Evolutionary conservation across 2,888 invertebrate genomes (phyloP).

Genomic region (Schizotus pectinicornis): DNA sequence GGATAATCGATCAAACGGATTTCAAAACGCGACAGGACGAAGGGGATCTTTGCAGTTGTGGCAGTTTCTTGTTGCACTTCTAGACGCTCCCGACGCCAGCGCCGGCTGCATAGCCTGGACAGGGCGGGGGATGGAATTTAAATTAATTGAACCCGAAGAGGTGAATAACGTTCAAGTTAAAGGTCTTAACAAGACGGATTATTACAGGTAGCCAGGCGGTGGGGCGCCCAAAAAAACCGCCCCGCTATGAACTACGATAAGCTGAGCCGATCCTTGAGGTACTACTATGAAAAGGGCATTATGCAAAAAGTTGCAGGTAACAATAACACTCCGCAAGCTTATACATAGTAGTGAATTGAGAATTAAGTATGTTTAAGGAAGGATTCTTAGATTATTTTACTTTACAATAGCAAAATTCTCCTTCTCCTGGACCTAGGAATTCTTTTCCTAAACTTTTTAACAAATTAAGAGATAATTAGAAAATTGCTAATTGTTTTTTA

Average conservation of each 20-base stretch:
- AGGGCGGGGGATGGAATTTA: slow-evolving; percentile 93
- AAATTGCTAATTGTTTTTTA: too few relatives aligned
- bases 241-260: slow-evolving; percentile 99
- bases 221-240: slow-evolving; percentile 96
- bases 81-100: slow-evolving; percentile 71
- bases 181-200: not conserved
- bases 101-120: slow-evolving; percentile 93
- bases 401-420: too few relatives aligned
- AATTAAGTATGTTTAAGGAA: too few relatives aligned
- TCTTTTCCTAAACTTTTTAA: too few relatives aligned
- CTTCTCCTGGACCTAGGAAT: too few relatives aligned
- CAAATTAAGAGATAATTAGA: too few relatives aligned
- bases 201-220: slow-evolving; percentile 84
- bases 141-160: slow-evolving; percentile 95
- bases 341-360: too few relatives aligned
- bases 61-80: slow-evolving; percentile 90
- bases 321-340: too few relatives aligned
- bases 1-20: slow-evolving; percentile 39
- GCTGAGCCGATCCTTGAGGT: slow-evolving; percentile 89
- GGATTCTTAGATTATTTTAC: too few relatives aligned
- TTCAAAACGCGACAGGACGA: slow-evolving; percentile 55
- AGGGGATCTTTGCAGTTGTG: slow-evolving; percentile 89
- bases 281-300: slow-evolving; percentile 98
- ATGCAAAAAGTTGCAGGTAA: slow-evolving; percentile 97
- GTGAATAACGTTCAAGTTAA: slow-evolving; percentile 53